Base-by-base conservation (phyloP, 2,888 invertebrate species). In the Diplolepis rosae region DNA sequence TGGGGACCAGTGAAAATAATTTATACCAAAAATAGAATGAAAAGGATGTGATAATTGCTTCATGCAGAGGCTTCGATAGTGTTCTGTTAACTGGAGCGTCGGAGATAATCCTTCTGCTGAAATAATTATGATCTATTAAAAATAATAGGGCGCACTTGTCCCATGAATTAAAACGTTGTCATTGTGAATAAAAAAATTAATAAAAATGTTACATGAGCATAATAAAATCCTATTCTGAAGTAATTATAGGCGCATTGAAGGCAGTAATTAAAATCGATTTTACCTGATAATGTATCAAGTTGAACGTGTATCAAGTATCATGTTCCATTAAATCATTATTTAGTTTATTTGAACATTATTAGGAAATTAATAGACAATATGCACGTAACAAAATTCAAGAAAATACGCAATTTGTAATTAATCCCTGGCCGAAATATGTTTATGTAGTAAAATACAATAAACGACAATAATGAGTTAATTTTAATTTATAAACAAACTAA, bases 71-170 rank as follows among this genome's bases (percentile, higher is more conserved):
- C 61, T 61, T 61, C 61, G 39, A 61, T 39, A 35, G 61, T 39
- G 61, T 61, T 61, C 61, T 61, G 61, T 61, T 61, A 61, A 61
- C 35, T 61, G n/a, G 39, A 61, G 61, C 39, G 32, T 13, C 39
- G 39, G 24, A 39, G 61, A 61, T 39, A 61, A 39, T 61, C 56
- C 24, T 24, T 39, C 39, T 61, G 24, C n/a, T 35, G 61, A 39
- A 61, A 61, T 35, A 61, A 61, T 61, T 61, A 61, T 61, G 61
- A 61, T 61, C 61, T 61, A 61, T 61, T 61, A 61, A 39, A 61
- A 61, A 61, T 61, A 61, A 61, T 61, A 35, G 39, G 22, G n/a
- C 24, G 24, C 35, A 39, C 61, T 61, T 61, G 24, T 61, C 61
- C 39, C 61, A 35, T 61, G 24, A 61, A 61, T 61, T 61, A 39